phyloP scores from a whole-genome alignment of 2,888 invertebrate species.

The Meliscaeva auricollis region DNA sequence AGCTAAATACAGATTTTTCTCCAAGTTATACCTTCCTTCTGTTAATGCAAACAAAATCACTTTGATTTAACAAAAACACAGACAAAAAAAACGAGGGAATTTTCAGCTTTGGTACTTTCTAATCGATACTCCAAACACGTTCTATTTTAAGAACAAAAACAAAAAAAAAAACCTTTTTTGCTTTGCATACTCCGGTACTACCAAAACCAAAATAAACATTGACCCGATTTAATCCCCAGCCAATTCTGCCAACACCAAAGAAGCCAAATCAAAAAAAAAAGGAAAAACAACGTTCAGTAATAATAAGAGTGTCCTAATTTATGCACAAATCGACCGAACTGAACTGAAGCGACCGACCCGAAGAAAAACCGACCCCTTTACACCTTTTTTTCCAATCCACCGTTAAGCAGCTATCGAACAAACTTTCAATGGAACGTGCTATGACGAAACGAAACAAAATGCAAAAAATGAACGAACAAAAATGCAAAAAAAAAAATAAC shows the following conservation, averaged over 20 bases:
- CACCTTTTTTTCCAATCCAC: neutral
- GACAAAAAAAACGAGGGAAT: slow-evolving; percentile 23
- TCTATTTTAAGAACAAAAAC: slow-evolving; percentile 14
- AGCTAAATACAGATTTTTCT: neutral
- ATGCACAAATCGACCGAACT: slow-evolving; percentile 62
- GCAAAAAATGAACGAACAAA: neutral
- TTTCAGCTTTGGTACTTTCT: slow-evolving; percentile 49
- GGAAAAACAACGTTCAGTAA: slow-evolving; percentile 16
- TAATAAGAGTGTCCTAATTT: slow-evolving; percentile 71
- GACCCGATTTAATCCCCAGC: slow-evolving; percentile 64
- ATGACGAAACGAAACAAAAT: slow-evolving; percentile 20
- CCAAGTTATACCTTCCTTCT: neutral
- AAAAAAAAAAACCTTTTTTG: slow-evolving; percentile 38
- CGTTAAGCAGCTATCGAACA: slow-evolving; percentile 59
- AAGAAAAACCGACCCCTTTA: neutral
- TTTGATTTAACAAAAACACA: slow-evolving; percentile 16
- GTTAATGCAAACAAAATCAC: slow-evolving; percentile 21
- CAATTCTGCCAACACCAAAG: slow-evolving; percentile 35
- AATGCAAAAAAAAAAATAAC: slow-evolving; percentile 15
- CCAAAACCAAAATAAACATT: slow-evolving; percentile 64
- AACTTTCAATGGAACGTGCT: slow-evolving; percentile 46
- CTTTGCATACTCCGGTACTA: slow-evolving; percentile 46
- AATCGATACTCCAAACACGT: slow-evolving; percentile 68
- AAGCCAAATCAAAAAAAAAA: slow-evolving; percentile 2
- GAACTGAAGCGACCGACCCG: slow-evolving; percentile 18